These are phyloP conservation scores for Cichladusa arquata DNA, from an alignment of 2,113 vertebrate species.

Conservation along the genomic window DNA sequence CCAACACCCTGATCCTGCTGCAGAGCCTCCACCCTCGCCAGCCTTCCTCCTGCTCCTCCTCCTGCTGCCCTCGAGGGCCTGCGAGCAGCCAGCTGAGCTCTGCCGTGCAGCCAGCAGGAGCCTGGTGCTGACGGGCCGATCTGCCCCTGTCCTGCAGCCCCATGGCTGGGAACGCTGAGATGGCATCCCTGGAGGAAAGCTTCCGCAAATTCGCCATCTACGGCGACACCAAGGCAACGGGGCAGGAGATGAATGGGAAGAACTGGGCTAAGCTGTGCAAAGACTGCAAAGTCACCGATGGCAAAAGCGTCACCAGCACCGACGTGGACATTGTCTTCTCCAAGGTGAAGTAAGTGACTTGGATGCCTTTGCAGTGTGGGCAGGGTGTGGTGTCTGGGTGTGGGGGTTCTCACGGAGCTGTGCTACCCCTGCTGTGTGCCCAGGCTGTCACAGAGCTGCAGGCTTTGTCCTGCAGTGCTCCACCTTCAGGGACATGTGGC, in stretches of 20 bases:
- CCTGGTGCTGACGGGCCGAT: not conserved
- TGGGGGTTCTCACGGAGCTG: not conserved
- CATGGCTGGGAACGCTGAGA: slow-evolving; percentile 83
- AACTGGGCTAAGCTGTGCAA: slow-evolving; percentile 99
- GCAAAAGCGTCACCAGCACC: slow-evolving; percentile 84
- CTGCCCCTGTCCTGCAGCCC: not conserved
- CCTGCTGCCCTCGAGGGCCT: not conserved
- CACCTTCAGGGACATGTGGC: not conserved
- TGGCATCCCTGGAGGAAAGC: slow-evolving; percentile 80
- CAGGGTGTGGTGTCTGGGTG: not conserved
- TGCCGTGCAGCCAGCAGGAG: not conserved
- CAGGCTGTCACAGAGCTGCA: rapidly evolving
- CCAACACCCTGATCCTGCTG: not conserved
- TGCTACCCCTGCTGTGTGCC: not conserved
- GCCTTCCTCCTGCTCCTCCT: not conserved
- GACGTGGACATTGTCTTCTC: slow-evolving; percentile 96
- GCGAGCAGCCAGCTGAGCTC: not conserved
- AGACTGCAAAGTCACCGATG: slow-evolving; percentile 90
- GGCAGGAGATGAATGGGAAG: slow-evolving; percentile 92
- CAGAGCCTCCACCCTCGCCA: rapidly evolving
- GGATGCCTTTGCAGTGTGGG: rapidly evolving
- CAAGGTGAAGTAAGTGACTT: slow-evolving; percentile 91
- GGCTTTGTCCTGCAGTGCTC: rapidly evolving
- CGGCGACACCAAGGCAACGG: slow-evolving; percentile 87
- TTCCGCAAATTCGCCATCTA: slow-evolving; percentile 93